Conservation (phyloP, 2,113 vertebrate genomes). For the Candoia aspera region DNA sequence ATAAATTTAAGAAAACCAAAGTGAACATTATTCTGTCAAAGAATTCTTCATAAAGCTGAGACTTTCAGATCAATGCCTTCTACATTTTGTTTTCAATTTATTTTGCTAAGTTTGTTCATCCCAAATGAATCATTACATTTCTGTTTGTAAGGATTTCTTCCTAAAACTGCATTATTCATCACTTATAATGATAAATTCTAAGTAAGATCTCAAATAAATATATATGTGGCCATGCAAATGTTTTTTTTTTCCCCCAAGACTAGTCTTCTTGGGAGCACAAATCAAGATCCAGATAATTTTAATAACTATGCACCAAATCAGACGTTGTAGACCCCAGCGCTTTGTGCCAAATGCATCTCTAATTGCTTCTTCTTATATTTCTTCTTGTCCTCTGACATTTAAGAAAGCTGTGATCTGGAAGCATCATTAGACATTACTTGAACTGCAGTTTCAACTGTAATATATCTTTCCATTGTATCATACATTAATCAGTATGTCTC, state of each 20-base stretch:
- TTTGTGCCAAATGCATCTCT: background rate
- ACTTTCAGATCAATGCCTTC: background rate
- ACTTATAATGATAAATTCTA: background rate
- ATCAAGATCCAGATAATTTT: background rate
- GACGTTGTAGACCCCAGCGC: no score
- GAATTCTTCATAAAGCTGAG: background rate
- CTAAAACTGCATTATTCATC: background rate
- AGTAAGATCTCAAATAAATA: background rate
- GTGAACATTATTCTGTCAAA: background rate
- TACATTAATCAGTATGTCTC: background rate
- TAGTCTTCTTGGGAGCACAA: background rate
- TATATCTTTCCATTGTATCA: background rate
- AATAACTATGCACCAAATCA: background rate
- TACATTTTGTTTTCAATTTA: background rate
- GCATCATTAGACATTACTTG: background rate
- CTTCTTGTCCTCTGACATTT: background rate
- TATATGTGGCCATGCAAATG: background rate
- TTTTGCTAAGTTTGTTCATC: background rate
- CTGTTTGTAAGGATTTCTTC: background rate
- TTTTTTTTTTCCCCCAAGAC: background rate
- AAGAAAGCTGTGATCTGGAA: background rate
- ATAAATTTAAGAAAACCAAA: constrained; percentile 11
- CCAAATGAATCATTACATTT: background rate
- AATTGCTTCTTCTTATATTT: background rate
- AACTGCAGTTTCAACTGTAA: background rate